A percentile compares a stretch with the other conserved stretches of the same genome.
These are phyloP conservation scores for Rhynchophorus ferrugineus DNA, from an alignment of 1,140 invertebrate genomes.

Conservation along the genomic window DNA sequence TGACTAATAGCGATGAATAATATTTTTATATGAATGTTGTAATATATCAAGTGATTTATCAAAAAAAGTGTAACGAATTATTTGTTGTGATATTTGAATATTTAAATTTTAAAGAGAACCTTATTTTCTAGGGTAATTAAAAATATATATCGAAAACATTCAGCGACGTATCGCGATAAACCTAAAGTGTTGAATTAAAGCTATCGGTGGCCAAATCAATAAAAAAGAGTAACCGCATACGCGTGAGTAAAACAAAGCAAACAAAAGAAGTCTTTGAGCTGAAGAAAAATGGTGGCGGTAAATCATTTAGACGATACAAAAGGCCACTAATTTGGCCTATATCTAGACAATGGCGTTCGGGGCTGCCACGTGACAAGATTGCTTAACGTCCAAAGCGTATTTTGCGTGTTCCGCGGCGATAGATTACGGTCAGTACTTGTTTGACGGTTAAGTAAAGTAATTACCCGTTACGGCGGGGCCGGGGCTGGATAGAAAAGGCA, in stretches of 20 bases:
- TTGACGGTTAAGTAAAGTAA: slow-evolving; percentile 2
- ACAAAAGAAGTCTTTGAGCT: slow-evolving; percentile 1
- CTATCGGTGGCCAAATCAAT: too few species aligned
- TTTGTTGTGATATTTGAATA: too few species aligned
- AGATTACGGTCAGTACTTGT: neutral
- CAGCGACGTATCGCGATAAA: too few species aligned
- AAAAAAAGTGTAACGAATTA: too few species aligned
- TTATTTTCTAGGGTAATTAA: too few species aligned
- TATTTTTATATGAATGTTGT: too few species aligned
- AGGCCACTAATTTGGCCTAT: slow-evolving; percentile 6
- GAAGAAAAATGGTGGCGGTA: slow-evolving; percentile 4
- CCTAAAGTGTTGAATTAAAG: too few species aligned
- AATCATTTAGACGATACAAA: slow-evolving; percentile 6
- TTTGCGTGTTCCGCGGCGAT: slow-evolving; percentile 4
- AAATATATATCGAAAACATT: too few species aligned
- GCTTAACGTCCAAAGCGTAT: slow-evolving; percentile 8
- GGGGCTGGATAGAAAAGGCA: too few species aligned
- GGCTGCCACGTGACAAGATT: slow-evolving; percentile 6
- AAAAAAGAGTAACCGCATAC: neutral
- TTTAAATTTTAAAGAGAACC: too few species aligned
- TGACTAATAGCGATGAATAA: too few species aligned
- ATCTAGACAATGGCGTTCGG: slow-evolving; percentile 6
- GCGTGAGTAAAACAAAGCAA: neutral
- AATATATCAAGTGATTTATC: too few species aligned
- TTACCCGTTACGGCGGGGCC: neutral